Conservation (phyloP, 2,797 vertebrate species). For the Chaetodon trifasciatus region DNA sequence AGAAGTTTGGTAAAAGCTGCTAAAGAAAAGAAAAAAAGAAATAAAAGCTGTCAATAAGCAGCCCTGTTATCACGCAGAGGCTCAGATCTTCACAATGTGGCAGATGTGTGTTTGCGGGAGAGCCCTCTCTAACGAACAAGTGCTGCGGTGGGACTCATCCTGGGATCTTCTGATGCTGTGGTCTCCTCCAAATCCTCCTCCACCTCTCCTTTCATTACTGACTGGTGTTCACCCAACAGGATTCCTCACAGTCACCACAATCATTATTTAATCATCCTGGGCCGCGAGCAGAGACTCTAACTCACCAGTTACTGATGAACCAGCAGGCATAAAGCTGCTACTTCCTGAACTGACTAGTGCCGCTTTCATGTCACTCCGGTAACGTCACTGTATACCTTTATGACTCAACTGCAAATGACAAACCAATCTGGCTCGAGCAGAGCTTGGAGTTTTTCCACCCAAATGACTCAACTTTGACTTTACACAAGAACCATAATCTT, state of each 20-base stretch:
- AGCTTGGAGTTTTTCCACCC: conserved; percentile 15
- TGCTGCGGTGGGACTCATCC: conserved; percentile 69
- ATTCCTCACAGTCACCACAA: conserved; percentile 23
- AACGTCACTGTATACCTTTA: conserved; percentile 17
- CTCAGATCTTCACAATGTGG: conserved; percentile 28
- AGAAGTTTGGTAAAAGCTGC: conserved; percentile 4
- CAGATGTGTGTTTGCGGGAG: conserved; percentile 57
- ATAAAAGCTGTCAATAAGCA: conserved; percentile 13
- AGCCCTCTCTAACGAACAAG: conserved; percentile 55
- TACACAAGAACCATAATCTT: conserved; percentile 28
- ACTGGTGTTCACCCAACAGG: conserved; percentile 44
- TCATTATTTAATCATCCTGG: neutral
- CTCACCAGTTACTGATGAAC: conserved; percentile 9
- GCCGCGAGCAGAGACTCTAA: neutral
- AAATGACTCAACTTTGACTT: conserved; percentile 55
- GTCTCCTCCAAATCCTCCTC: conserved; percentile 51
- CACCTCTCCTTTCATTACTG: conserved; percentile 48
- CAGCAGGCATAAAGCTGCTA: conserved; percentile 15
- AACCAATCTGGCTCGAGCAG: neutral
- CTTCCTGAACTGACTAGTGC: conserved; percentile 24
- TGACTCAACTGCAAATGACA: conserved; percentile 45
- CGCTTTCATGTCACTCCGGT: conserved; percentile 26
- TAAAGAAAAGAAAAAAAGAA: neutral
- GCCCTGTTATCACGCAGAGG: conserved; percentile 2
- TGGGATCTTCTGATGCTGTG: conserved; percentile 63